Evolutionary conservation across 2,113 vertebrate species (phyloP), one percentile per base, ranked within the genome.

Genomic region (Melanerpes aurifrons): DNA sequence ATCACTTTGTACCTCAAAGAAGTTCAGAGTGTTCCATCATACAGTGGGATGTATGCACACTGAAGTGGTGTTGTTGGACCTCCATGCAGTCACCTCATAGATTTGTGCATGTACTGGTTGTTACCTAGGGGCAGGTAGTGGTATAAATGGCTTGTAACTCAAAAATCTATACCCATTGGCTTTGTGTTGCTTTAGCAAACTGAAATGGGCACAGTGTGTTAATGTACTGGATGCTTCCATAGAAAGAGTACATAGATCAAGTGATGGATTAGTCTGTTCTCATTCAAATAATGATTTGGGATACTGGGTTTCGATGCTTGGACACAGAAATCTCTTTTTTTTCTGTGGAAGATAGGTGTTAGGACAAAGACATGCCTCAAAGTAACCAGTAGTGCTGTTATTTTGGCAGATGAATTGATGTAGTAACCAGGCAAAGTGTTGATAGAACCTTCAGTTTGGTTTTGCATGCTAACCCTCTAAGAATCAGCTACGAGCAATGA

Each of bases 211-310:
- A 14, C 48, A 76, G 12, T 16, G 4, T 63, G 15, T 68, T 82
- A n/a, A 59, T 77, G 69, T 69, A 25, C 22, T 47, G 12, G 28
- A 16, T 31, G 9, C 17, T 88, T 61, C 12, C 1, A 1, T 6
- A 37, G 50, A 48, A 67, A 43, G 20, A 45, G 45, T 45, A 78
- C 89, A 16, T 24, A 24, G 25, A 56, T 10, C 32, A 66, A 76
- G 15, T 1, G 1, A 37, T 1, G 1, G 32, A 37, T 84, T 61
- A 13, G 31, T 64, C 1, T 3, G 24, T 81, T 69, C 54, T 59
- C 5, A 13, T 75, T 84, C 37, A 75, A 8, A 15, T 61, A 66
- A 29, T 21, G 16, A 12, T 12, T 24, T 8, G 3, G 3, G 59
- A 82, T 74, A 43, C 20, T 67, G 35, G 3, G 0, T 70, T 86